phyloP scores from a whole-genome alignment of 2,888 invertebrate species.

The Oxyteleia sp. region DNA sequence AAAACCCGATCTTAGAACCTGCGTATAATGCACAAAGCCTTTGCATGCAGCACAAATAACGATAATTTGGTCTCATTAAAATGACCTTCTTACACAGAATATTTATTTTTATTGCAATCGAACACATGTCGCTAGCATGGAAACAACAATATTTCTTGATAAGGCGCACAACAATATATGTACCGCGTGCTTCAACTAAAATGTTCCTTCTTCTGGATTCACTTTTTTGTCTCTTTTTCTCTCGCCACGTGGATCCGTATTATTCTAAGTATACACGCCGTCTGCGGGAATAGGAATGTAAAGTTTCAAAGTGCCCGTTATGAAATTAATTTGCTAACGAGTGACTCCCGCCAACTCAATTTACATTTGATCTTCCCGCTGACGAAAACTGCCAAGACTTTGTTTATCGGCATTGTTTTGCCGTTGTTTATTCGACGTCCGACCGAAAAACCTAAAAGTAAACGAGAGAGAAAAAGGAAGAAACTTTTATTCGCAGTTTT shows the following conservation, averaged over 20 bases:
- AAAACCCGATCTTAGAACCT: no score
- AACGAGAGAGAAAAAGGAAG: neutral
- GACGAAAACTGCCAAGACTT: conserved; percentile 14
- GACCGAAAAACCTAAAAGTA: neutral
- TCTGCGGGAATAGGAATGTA: conserved; percentile 13
- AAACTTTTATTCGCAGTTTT: conserved; percentile 25
- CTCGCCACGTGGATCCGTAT: conserved; percentile 23
- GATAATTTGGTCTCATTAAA: conserved; percentile 4
- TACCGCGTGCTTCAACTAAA: conserved; percentile 15
- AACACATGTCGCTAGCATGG: conserved; percentile 13
- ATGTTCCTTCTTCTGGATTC: conserved; percentile 6
- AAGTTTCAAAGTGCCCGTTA: conserved; percentile 14
- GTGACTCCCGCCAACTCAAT: conserved; percentile 15
- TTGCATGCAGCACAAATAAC: neutral
- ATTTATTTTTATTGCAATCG: conserved; percentile 17
- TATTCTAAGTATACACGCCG: conserved; percentile 23
- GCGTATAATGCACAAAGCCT: no score
- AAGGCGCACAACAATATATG: conserved; percentile 6
- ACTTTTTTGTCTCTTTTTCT: conserved; percentile 13
- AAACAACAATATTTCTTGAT: conserved; percentile 23
- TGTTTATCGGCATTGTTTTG: conserved; percentile 26
- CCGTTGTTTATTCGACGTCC: conserved; percentile 1
- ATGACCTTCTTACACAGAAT: neutral
- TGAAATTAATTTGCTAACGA: conserved; percentile 18
- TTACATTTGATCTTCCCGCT: conserved; percentile 14